Evolutionary conservation across 1,140 invertebrate species (phyloP).

Genomic region (Drosophila willistoni): DNA sequence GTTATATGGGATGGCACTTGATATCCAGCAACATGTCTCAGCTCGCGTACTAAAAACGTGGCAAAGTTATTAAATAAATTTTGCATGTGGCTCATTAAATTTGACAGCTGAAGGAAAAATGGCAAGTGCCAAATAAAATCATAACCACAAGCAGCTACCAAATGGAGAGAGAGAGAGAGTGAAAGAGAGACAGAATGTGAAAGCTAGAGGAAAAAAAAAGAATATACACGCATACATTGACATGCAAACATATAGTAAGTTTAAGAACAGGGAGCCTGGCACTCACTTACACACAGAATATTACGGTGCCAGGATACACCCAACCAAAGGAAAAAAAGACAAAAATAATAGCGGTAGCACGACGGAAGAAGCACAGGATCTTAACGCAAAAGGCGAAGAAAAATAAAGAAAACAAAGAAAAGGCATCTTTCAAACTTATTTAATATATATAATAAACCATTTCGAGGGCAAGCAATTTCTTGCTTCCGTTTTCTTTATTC

Average conservation of each 20-base stretch:
- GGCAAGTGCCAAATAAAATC: slow-evolving; percentile 28
- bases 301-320: slow-evolving; percentile 31
- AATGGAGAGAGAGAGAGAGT: neutral
- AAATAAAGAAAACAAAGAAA: neutral
- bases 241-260: slow-evolving; percentile 24
- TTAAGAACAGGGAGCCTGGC: slow-evolving; percentile 44
- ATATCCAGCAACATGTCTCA: slow-evolving; percentile 30
- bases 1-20: slow-evolving; percentile 30
- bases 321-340: neutral
- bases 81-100: slow-evolving; percentile 75
- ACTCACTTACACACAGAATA: slow-evolving; percentile 34
- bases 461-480: slow-evolving; percentile 38
- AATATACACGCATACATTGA: slow-evolving; percentile 5
- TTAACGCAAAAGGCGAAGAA: neutral
- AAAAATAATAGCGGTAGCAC: neutral
- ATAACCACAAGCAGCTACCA: slow-evolving; percentile 37
- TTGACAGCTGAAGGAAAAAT: slow-evolving; percentile 36
- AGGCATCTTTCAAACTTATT: slow-evolving; percentile 46
- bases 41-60: slow-evolving; percentile 47
- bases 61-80: slow-evolving; percentile 77
- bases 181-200: neutral
- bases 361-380: no score
- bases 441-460: slow-evolving; percentile 67
- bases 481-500: neutral
- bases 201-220: neutral